Base-by-base conservation (phyloP, 2,113 vertebrate genomes). In the Bufo bufo region DNA sequence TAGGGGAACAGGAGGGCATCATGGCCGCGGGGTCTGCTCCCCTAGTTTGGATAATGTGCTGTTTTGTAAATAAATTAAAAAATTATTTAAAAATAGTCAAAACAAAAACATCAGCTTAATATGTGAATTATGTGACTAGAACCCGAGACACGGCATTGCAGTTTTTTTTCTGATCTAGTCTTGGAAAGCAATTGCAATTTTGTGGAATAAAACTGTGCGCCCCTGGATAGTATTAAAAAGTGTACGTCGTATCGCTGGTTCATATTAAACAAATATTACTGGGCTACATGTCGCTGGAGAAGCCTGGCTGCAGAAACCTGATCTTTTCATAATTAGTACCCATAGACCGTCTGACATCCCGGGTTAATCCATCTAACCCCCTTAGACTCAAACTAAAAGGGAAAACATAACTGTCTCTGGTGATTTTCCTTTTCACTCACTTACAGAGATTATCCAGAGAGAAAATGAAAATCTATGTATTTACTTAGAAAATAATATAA, bases 371-470 rank as follows among this genome's bases (percentile, higher is more conserved):
- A 90, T 85, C 89, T 91, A 93, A 90, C 85, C 91, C 89, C 66
- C 89, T 89, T 90, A 85, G 90, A 84, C 78, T 91, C 87, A 69
- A 89, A 91, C 89, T 91, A 83, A 81, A 12, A 90, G 86, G 90
- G 91, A 92, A 12, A 0, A 90, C 92, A 91, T 85, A 89, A 87
- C 90, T 90, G 90, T 88, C 91, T 90, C 90, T 12, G 69, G 90
- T 0, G 74, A 92, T 91, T 93, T 84, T 94, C 90, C 91, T 92
- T 84, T 89, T 92, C 88, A 72, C 79, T 82, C 66, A 83, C 58
- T 77, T 86, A 82, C 45, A 75, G 66, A 93, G 89, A 91, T 91
- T 92, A 92, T 89, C 84, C 90, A 91, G 92, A 92, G 90, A 92
- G 90, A 91, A 92, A 91, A 89, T 87, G 89, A 90, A 78, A 90